Percentiles rank a stretch among this genome's conserved stretches.
These are phyloP conservation scores for Zoanthus sansibaricus DNA, from an alignment of 92 coral and sea anemone genomes.

Conservation along the genomic window DNA sequence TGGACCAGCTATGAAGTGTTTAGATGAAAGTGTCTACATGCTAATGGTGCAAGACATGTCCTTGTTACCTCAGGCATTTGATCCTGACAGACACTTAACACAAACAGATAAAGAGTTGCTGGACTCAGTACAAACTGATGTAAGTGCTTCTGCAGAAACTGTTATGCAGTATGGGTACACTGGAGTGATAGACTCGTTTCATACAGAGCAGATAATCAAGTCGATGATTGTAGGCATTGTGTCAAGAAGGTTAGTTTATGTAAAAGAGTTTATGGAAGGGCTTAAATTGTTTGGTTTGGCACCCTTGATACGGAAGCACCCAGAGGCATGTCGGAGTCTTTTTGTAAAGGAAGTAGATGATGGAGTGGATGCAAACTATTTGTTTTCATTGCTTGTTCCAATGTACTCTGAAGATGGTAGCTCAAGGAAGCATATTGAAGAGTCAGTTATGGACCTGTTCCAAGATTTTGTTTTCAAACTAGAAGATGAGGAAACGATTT, in stretches of 20 bases:
- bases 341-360: slow-evolving; percentile 45
- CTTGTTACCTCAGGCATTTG: slow-evolving; percentile 1
- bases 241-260: slow-evolving; percentile 53
- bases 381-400: slow-evolving; percentile 63
- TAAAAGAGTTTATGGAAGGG: slow-evolving; percentile 68
- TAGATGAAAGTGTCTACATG: slow-evolving; percentile 62
- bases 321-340: slow-evolving; percentile 33
- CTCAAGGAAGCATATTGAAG: background rate
- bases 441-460: slow-evolving; percentile 57
- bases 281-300: slow-evolving; percentile 42
- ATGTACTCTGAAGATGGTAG: slow-evolving; percentile 60
- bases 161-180: slow-evolving; percentile 82
- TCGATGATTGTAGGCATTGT: slow-evolving; percentile 69
- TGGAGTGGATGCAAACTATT: slow-evolving; percentile 61
- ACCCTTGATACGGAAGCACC: background rate
- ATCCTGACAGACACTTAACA: slow-evolving; percentile 58
- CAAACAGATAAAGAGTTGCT: slow-evolving; percentile 47
- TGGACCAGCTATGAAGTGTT: slow-evolving; percentile 67
- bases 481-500: slow-evolving; percentile 52
- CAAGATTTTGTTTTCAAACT: slow-evolving; percentile 58
- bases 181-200: slow-evolving; percentile 55
- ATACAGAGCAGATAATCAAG: slow-evolving; percentile 57
- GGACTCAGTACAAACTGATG: slow-evolving; percentile 54
- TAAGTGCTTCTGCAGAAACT: slow-evolving; percentile 37
- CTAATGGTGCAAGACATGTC: slow-evolving; percentile 63